Evolutionary conservation across 2,888 invertebrate species (phyloP), one percentile per base, ranked within the genome.

Genomic region (Panzeria rudis): DNA sequence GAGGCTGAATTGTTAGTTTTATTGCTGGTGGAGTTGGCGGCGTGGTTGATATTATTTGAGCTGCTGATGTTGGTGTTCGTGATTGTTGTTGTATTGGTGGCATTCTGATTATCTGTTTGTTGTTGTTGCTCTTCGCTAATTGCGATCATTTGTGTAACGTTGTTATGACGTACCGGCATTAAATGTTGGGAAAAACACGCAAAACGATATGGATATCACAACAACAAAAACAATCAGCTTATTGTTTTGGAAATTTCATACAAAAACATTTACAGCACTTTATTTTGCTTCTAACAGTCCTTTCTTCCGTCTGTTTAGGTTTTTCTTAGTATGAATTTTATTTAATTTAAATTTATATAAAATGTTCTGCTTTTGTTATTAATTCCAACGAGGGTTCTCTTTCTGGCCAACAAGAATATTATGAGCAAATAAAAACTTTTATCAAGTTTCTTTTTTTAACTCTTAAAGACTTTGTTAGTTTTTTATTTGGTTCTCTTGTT

Each of bases 81-180:
- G 50, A 29, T 29, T 75, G 62, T 32, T 15, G 56, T 52, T 41
- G 35, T 64, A 54, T 38, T 62, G 68, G 78, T 72, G 68, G 68
- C 72, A 61, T 75, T 81, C 78, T 87, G 75, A 38, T 86, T 84
- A 54, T 84, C 86, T 56, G 71, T 83, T 75, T 90, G 64, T 61
- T 52, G 32, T 77, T 90, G 89, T 84, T 91, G 92, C 88, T 92
- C 91, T 88, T 92, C 92, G 87, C 90, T 91, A 59, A 92, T 92
- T 83, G 92, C 89, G 87, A 90, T 91, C 92, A 92, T 92, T 89
- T 88, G 88, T 76, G 86, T 84, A 77, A 80, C 64, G 82, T 84
- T 86, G 32, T 68, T 82, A 80, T 83, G 81, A 78, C 79, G 86
- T 52, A 69, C 79, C 59, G 86, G 85, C 87, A 87, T 87, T 82